phyloP scores from a whole-genome alignment of 2,888 invertebrate species.

The Syritta pipiens region DNA sequence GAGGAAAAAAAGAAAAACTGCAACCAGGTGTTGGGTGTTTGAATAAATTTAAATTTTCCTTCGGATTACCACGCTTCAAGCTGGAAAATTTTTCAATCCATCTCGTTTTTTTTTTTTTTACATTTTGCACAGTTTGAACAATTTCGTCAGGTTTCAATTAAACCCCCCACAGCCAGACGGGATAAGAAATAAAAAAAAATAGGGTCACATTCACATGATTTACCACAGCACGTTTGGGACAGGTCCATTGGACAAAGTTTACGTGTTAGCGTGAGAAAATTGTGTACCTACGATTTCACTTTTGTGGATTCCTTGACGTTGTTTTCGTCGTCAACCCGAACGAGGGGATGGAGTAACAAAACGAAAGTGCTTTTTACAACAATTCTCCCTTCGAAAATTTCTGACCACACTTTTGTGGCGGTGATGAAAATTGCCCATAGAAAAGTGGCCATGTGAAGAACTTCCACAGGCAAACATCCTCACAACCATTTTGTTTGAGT shows the following conservation, averaged over 20 bases:
- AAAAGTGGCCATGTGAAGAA: background rate
- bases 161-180: background rate
- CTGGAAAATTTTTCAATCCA: conserved; percentile 24
- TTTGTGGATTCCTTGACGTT: background rate
- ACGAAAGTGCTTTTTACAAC: background rate
- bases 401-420: background rate
- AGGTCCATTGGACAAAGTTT: conserved; percentile 1
- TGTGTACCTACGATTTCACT: background rate
- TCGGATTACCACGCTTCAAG: conserved; percentile 23
- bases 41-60: conserved; percentile 38
- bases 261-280: background rate
- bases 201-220: background rate
- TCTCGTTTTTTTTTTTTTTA: too few species aligned
- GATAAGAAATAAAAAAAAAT: background rate
- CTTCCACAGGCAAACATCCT: background rate
- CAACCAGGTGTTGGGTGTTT: conserved; percentile 40
- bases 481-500: background rate
- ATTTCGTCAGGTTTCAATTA: conserved; percentile 4
- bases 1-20: background rate
- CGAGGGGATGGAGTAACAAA: background rate
- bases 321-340: background rate
- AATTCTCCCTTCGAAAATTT: too few species aligned
- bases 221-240: background rate
- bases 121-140: background rate
- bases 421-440: background rate